phyloP scores from a whole-genome alignment of 2,797 vertebrate genomes.

The Myiothlypis coronata region DNA sequence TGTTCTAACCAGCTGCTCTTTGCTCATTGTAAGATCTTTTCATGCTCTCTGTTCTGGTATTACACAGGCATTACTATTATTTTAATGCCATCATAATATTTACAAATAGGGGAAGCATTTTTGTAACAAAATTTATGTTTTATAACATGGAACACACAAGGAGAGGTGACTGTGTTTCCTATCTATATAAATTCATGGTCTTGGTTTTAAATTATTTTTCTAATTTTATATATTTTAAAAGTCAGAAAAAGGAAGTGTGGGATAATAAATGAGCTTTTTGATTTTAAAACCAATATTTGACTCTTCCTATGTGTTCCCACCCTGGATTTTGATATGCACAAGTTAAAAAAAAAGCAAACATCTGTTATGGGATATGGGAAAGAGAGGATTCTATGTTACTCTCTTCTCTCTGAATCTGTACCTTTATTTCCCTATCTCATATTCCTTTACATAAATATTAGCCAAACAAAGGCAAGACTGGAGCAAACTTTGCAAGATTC shows the following conservation, averaged over 20 bases:
- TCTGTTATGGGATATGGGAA: neutral
- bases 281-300: neutral
- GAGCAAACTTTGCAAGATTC: neutral
- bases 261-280: neutral
- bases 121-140: neutral
- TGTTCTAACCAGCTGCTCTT: neutral
- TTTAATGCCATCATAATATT: neutral
- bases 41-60: neutral
- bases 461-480: neutral
- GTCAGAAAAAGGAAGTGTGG: neutral
- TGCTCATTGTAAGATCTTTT: neutral
- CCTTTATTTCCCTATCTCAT: neutral
- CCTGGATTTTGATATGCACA: neutral
- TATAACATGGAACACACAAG: neutral
- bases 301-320: neutral
- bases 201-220: neutral
- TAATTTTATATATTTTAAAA: neutral
- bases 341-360: neutral
- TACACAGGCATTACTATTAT: neutral
- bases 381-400: neutral
- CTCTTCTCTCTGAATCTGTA: neutral
- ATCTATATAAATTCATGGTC: neutral
- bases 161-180: neutral
- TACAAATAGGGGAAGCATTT: neutral
- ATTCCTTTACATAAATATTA: neutral